These are phyloP conservation scores for Anneissia japonica DNA, from an alignment of 35 echinoderm and acorn worm genomes.

Conservation along the genomic window DNA sequence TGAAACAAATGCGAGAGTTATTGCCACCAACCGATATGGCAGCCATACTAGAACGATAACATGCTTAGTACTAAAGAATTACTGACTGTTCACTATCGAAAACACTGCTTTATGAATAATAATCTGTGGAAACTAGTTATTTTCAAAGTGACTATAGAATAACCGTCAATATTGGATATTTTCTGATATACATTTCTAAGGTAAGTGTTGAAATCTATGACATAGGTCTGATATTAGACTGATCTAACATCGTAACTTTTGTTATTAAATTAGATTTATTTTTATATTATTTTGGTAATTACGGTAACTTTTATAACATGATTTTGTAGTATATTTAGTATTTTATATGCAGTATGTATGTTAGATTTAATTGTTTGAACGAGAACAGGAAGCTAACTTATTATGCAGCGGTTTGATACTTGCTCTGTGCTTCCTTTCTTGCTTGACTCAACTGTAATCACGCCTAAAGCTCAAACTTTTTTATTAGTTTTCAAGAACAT, in stretches of 20 bases:
- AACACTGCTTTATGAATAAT: neutral
- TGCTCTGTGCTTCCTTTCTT: neutral
- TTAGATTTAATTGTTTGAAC: no score
- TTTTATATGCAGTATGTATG: no score
- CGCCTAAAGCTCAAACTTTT: neutral
- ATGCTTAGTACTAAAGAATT: neutral
- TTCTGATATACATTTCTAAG: no score
- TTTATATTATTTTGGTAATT: no score
- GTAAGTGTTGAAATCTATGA: no score
- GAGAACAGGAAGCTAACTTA: neutral
- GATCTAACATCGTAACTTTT: no score
- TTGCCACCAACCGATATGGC: neutral
- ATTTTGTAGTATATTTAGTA: no score
- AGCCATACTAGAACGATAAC: neutral
- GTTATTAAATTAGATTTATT: no score
- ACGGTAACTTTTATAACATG: no score
- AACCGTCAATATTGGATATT: no score
- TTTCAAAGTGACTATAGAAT: neutral
- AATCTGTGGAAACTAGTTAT: neutral
- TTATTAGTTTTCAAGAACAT: no score
- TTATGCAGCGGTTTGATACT: neutral
- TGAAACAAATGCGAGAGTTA: neutral
- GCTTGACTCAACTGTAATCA: neutral
- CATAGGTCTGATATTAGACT: no score
- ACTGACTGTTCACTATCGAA: neutral